phyloP scores from a whole-genome alignment of 2,888 invertebrate species.

The Trichogramma dendrolimi region DNA sequence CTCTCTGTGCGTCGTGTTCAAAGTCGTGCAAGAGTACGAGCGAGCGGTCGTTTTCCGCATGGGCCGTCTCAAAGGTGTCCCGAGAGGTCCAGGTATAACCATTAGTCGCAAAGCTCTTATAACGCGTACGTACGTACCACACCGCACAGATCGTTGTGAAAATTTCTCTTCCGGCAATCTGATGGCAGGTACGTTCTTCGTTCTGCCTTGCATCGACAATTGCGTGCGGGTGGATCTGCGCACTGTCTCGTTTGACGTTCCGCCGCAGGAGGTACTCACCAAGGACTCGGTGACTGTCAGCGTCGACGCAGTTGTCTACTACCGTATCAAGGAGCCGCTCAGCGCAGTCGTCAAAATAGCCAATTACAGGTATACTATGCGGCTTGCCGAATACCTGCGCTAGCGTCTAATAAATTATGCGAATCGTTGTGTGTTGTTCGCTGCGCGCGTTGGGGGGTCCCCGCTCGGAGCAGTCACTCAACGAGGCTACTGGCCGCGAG shows the following conservation, averaged over 20 bases:
- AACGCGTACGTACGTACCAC: no score
- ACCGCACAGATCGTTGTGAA: neutral
- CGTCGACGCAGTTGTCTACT: slow-evolving; percentile 86
- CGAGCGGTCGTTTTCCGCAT: slow-evolving; percentile 85
- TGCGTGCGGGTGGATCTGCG: slow-evolving; percentile 89
- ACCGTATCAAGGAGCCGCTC: slow-evolving; percentile 74
- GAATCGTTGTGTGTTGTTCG: no score
- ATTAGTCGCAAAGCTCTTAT: slow-evolving; percentile 1
- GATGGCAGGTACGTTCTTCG: slow-evolving; percentile 77
- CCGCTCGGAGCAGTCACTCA: slow-evolving; percentile 61
- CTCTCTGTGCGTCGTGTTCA: slow-evolving; percentile 79
- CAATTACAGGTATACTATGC: slow-evolving; percentile 62
- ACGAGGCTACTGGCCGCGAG: slow-evolving; percentile 79
- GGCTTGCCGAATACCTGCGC: neutral
- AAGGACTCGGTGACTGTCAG: slow-evolving; percentile 92
- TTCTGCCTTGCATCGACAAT: slow-evolving; percentile 89
- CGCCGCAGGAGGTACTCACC: slow-evolving; percentile 93
- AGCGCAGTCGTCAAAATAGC: slow-evolving; percentile 72
- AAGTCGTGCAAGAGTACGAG: slow-evolving; percentile 84
- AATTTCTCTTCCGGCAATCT: slow-evolving; percentile 1
- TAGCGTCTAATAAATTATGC: neutral
- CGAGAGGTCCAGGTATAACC: slow-evolving; percentile 46
- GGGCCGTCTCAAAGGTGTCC: slow-evolving; percentile 60
- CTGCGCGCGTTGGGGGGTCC: no score
- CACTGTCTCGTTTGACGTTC: slow-evolving; percentile 92